Evolutionary conservation across 2,888 invertebrate species (phyloP), one percentile per base, ranked within the genome.

Genomic region (Leptinotarsa rubiginosa): DNA sequence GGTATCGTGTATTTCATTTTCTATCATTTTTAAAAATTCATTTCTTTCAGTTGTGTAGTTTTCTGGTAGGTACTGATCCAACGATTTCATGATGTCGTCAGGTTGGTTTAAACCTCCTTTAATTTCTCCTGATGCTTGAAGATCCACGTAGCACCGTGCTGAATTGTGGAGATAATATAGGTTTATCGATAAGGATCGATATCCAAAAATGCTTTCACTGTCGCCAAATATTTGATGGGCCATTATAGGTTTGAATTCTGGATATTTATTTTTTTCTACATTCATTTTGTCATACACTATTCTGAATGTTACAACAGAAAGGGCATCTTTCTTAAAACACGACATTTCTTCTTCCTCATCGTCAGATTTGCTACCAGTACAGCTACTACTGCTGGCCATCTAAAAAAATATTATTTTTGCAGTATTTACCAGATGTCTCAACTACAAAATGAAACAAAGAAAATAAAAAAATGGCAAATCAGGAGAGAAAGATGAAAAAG

Each of bases 141-240:
- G 90, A 70, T 93, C 93, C 69, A 97, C 88, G 85, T 94, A 98
- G 70, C 96, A 94, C 82, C 79, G 81, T 16, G 82, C 79, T 1
- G 85, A 85, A 76, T 85, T 84, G 74, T 85, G 85, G 15, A 84
- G 75, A 68, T 84, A 84, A 75, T 80, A 79, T 67, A 85, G 47
- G 18, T 76, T 72, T 18, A 85, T 92, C 75, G 91, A 90, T 50
- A 98, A 88, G 83, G 96, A 94, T 84, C 94, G 93, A 86, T 97
- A 99, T 3, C 98, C 99, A 89, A 97, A 97, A 86, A 99, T 97
- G 77, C 92, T 94, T 89, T 99, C 99, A 83, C 86, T 87, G 80
- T 96, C 95, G 5, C 96, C 97, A 87, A 97, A 97, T 73, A 97
- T 93, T 88, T 98, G 97, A 89, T 98, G 96, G 69, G 96, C 95